These are phyloP conservation scores for Diploptera punctata DNA, from an alignment of 2,888 invertebrate species.

Conservation along the genomic window DNA sequence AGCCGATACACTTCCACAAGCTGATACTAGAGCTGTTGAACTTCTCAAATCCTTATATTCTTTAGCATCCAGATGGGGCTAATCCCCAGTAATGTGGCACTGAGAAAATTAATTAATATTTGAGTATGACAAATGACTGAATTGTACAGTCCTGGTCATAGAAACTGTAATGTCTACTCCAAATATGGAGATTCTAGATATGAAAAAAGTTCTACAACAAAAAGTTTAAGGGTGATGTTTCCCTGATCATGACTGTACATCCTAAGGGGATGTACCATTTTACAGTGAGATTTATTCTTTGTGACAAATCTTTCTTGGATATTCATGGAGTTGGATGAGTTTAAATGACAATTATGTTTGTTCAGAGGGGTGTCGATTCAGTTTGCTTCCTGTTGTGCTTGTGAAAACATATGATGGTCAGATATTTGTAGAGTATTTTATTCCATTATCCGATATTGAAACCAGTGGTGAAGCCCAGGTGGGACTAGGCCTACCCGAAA, in stretches of 20 bases:
- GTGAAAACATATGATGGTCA: too few species aligned
- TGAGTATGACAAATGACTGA: background rate
- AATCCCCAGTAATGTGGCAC: background rate
- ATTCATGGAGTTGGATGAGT: too few species aligned
- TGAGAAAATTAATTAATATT: background rate
- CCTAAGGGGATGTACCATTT: background rate
- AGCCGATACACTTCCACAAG: slow-evolving; percentile 52
- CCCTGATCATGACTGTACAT: slow-evolving; percentile 37
- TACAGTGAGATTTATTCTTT: too few species aligned
- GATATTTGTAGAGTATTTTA: too few species aligned
- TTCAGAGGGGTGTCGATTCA: too few species aligned
- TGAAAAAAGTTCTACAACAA: background rate
- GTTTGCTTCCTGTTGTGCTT: too few species aligned
- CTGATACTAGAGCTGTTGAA: slow-evolving; percentile 72
- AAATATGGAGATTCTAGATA: background rate
- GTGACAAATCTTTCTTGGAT: too few species aligned
- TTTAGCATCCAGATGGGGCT: slow-evolving; percentile 82
- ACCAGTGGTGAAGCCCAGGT: too few species aligned
- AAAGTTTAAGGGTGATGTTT: slow-evolving; percentile 21
- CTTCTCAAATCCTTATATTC: slow-evolving; percentile 83
- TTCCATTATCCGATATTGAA: too few species aligned
- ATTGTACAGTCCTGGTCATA: slow-evolving; percentile 36
- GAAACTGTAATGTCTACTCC: slow-evolving; percentile 8
- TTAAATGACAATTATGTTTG: too few species aligned
- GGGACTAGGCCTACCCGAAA: too few species aligned